Base-by-base conservation (phyloP, 2,888 invertebrate genomes). In the Bunonema sp. region DNA sequence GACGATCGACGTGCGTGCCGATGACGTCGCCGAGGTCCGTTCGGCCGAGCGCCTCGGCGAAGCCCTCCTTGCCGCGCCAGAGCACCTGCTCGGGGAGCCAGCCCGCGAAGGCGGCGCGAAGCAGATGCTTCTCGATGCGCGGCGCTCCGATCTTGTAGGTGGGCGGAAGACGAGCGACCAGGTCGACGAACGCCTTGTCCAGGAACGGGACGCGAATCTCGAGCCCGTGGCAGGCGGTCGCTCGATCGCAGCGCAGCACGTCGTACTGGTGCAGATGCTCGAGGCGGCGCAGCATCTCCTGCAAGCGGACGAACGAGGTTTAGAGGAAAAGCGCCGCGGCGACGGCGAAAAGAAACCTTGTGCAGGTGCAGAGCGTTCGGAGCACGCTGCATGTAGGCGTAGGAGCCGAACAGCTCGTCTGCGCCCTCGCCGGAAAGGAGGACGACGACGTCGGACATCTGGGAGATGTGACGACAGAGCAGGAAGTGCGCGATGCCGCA, bases 131-230 rank as follows among this genome's bases (percentile, higher is more conserved):
- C 46, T 65, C 65, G 28, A 64, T 32, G 42, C 61, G 55, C 44
- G 46, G 50, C 20, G 56, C 50, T 39, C 58, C 56, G 22, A 67
- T 39, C 39, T 65, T 65, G 39, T 54, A 61, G n/a, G 50, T 50
- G 19, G 65, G 61, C 7, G 61, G 65, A 10, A 65, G 44, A 22
- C 57, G 47, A 22, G 57, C 49, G 7, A 57, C 58, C 12, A 66
- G 49, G 22, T 64, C 58, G 44, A 65, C 57, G 45, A 65, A 62
- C 41, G 28, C 24, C 42, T 66, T 67, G 43, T 66, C 66, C 12
- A 66, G 41, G 51, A 66, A 66, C 5, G 66, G 66, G 1, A 66
- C 66, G 10, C 66, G 51, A 26, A 67, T 67, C 42, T 66, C 66
- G 4, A 66, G 46, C 2, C 66, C 66, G 37, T 66, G 66, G 37